Conservation (phyloP, 2,113 vertebrate species). For the Myocastor coypus region DNA sequence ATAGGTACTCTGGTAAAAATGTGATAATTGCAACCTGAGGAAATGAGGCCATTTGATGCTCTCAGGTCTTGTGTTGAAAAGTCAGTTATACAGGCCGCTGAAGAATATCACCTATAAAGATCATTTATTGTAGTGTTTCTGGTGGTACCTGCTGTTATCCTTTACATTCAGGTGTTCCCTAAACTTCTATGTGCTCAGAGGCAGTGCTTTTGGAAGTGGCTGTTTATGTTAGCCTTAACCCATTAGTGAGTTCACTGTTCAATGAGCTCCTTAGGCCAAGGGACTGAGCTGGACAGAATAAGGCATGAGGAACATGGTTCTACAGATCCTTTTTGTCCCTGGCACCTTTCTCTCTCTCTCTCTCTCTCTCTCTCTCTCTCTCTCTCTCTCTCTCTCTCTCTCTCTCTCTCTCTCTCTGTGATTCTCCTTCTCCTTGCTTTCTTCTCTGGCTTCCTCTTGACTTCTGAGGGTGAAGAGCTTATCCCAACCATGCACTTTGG, state of each 20-base stretch:
- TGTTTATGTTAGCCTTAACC: no score
- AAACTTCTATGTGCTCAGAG: neutral
- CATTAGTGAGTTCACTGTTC: neutral
- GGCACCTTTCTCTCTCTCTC: neutral
- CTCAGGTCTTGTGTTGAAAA: neutral
- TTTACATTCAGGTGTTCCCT: neutral
- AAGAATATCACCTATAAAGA: neutral
- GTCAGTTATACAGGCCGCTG: neutral
- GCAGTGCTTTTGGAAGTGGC: neutral
- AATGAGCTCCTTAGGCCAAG: neutral
- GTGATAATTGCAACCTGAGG: neutral
- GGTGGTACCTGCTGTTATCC: neutral
- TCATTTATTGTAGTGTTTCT: neutral
- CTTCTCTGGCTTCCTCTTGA: neutral
- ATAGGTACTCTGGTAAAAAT: neutral
- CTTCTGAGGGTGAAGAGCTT: neutral
- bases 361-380: no score
- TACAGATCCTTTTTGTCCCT: neutral
- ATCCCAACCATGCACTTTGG: neutral
- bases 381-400: no score
- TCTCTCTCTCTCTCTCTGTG: neutral
- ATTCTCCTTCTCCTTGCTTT: neutral
- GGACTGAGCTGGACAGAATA: neutral
- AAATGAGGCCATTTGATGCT: neutral
- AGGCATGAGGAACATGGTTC: neutral